Evolutionary conservation across 2,797 vertebrate species (phyloP).

Genomic region (Margarornis squamiger): DNA sequence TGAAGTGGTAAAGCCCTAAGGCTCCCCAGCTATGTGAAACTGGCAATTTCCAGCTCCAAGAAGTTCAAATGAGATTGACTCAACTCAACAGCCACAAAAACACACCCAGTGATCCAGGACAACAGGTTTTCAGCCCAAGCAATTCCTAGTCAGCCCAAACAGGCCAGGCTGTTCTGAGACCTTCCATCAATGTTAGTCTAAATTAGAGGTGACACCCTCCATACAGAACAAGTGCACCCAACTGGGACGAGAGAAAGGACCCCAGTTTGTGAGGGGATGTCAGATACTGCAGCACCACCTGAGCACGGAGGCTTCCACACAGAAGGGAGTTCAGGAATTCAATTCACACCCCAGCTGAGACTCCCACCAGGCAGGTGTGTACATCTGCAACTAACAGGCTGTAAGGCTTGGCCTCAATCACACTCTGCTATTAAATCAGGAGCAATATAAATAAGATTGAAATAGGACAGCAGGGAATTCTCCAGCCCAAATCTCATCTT

Average conservation of each 20-base stretch:
- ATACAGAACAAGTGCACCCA: neutral
- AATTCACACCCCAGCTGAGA: neutral
- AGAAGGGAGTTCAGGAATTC: neutral
- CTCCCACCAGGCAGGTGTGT: neutral
- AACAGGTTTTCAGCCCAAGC: neutral
- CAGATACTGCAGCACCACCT: neutral
- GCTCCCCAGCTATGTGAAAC: neutral
- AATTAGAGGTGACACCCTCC: neutral
- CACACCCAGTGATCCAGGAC: neutral
- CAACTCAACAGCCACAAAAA: neutral
- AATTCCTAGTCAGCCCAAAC: neutral
- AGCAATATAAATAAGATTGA: neutral
- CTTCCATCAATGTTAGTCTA: neutral
- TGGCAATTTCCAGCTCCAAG: neutral
- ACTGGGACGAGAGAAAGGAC: neutral
- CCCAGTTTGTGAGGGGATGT: neutral
- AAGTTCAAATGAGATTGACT: neutral
- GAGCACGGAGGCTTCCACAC: neutral
- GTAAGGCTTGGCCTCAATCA: neutral
- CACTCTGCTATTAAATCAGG: neutral
- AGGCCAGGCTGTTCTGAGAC: neutral
- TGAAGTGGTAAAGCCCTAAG: neutral
- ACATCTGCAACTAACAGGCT: neutral
- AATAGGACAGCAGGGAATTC: neutral
- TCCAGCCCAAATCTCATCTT: neutral